phyloP scores from a whole-genome alignment of 2,888 invertebrate species.

The Rhagonycha lutea region DNA sequence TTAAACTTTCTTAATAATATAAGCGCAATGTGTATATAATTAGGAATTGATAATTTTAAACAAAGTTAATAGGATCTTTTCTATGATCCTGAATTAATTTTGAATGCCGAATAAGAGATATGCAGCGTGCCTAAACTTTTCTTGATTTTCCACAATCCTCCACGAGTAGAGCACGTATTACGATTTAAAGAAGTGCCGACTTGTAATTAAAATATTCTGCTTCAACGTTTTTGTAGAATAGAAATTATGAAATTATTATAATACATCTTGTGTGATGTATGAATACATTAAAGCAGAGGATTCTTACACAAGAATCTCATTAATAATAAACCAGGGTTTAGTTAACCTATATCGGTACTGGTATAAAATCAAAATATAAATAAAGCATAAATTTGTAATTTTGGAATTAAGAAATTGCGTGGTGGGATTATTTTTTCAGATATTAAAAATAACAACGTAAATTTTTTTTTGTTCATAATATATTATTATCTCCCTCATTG shows the following conservation, averaged over 20 bases:
- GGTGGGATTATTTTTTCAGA: not conserved
- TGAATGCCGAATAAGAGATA: not conserved
- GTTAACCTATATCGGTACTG: not conserved
- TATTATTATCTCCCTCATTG: not conserved
- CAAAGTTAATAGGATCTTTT: not conserved
- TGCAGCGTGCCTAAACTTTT: constrained; percentile 3
- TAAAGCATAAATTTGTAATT: not conserved
- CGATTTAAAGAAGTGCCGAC: constrained; percentile 39
- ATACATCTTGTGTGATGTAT: constrained; percentile 28
- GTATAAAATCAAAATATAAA: not conserved
- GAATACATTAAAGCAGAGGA: constrained; percentile 7
- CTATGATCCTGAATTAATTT: not conserved
- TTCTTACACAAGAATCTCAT: not conserved
- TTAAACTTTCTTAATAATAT: not conserved
- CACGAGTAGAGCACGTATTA: constrained; percentile 25
- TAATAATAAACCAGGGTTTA: not conserved
- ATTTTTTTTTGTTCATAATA: not conserved
- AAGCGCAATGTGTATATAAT: not conserved
- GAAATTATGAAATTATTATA: constrained; percentile 31
- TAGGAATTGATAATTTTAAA: not conserved
- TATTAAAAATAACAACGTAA: not conserved
- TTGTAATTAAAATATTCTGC: constrained; percentile 48
- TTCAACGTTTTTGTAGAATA: constrained; percentile 42
- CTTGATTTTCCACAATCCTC: constrained; percentile 32
- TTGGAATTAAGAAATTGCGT: not conserved